Evolutionary conservation across 1,140 invertebrate genomes (phyloP).

Genomic region (Diabrotica undecimpunctata): DNA sequence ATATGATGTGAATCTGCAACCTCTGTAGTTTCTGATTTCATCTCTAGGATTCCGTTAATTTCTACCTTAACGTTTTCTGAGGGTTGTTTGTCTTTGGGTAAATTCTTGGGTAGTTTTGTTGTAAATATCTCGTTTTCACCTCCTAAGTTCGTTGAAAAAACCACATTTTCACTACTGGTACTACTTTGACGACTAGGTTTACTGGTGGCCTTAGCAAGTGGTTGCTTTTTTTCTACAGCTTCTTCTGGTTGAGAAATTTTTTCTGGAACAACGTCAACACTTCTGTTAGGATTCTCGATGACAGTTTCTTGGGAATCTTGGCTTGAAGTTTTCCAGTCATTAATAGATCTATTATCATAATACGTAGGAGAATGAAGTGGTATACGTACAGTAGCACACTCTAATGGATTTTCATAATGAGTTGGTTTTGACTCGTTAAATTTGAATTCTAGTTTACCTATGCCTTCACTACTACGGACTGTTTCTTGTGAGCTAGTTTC

Average conservation of each 20-base stretch:
- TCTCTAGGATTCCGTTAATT: constrained; percentile 1
- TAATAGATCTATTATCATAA: constrained; percentile 49
- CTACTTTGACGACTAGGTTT: constrained; percentile 37
- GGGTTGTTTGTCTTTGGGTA: constrained; percentile 19
- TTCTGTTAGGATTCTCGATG: constrained; percentile 43
- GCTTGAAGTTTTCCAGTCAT: constrained; percentile 39
- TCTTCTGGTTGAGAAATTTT: constrained; percentile 19
- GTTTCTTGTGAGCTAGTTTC: constrained; percentile 44
- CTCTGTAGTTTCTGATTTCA: not conserved
- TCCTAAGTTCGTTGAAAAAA: constrained; percentile 43
- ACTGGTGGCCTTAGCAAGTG: constrained; percentile 17
- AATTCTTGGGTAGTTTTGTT: constrained; percentile 43
- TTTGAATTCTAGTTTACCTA: constrained; percentile 40
- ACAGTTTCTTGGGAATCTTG: constrained; percentile 44
- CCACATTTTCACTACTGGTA: constrained; percentile 44
- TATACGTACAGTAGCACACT: constrained; percentile 59
- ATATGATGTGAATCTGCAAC: too few species aligned
- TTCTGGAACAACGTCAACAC: constrained; percentile 20
- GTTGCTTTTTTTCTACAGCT: constrained; percentile 4
- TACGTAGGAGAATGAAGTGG: constrained; percentile 64
- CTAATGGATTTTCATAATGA: constrained; percentile 56
- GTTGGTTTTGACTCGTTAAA: constrained; percentile 36
- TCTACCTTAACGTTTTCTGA: not conserved
- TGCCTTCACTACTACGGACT: constrained; percentile 41
- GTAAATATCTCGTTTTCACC: constrained; percentile 42